Conservation (phyloP, 1,140 invertebrate species). For the Trachymyrmex septentrionalis region DNA sequence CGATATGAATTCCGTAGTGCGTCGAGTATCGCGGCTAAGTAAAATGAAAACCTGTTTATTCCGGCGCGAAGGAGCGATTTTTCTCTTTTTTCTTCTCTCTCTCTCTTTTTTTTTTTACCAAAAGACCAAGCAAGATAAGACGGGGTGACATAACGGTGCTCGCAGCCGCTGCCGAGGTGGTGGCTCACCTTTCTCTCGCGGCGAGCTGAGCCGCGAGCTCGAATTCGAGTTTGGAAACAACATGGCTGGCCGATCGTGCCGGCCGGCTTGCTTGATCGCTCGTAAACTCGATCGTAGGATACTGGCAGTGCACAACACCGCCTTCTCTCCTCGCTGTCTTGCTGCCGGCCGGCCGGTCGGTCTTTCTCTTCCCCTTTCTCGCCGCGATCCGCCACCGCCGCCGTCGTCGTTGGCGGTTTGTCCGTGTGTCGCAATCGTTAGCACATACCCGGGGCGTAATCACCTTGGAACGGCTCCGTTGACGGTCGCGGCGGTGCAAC, state of each 20-base stretch:
- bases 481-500: constrained; percentile 45
- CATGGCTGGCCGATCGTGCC: constrained; percentile 56
- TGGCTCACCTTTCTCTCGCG: constrained; percentile 68
- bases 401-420: constrained; percentile 54
- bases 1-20: constrained; percentile 22
- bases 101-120: neutral
- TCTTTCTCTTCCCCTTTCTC: constrained; percentile 18
- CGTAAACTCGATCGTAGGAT: constrained; percentile 66
- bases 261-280: constrained; percentile 54
- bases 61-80: constrained; percentile 14
- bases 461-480: constrained; percentile 71
- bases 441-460: constrained; percentile 66
- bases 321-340: constrained; percentile 26
- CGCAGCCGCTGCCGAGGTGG: constrained; percentile 10
- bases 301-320: constrained; percentile 57
- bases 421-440: constrained; percentile 73
- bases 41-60: constrained; percentile 35
- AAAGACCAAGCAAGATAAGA: constrained; percentile 16
- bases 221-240: constrained; percentile 75
- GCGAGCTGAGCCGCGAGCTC: constrained; percentile 51
- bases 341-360: neutral
- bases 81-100: neutral
- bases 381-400: constrained; percentile 41
- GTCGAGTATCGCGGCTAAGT: neutral
- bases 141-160: constrained; percentile 54